A percentile compares a stretch with the other conserved stretches of the same genome.
phyloP scores from a whole-genome alignment of 2,797 vertebrate species.

The Okamejei kenojei region DNA sequence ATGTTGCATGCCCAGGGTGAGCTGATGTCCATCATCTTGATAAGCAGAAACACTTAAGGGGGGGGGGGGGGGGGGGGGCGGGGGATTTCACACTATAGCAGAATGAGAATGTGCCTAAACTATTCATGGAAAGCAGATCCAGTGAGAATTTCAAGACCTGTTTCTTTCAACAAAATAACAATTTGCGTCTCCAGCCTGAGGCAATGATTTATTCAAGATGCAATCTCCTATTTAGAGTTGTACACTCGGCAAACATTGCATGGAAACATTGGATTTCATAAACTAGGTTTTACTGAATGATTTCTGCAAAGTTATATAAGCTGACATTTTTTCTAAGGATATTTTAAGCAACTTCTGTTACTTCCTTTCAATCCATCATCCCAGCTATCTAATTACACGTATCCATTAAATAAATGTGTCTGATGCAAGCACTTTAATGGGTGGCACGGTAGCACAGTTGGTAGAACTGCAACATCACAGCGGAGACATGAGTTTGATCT shows the following conservation, averaged over 20 bases:
- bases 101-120: conserved; percentile 27
- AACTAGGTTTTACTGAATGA: conserved; percentile 16
- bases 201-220: conserved; percentile 32
- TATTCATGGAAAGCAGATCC: conserved; percentile 30
- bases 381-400: background rate
- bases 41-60: background rate
- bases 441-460: no score
- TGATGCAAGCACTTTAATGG: background rate
- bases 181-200: conserved; percentile 36
- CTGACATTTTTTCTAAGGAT: background rate
- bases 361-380: background rate
- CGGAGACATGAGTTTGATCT: no score
- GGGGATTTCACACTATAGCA: conserved; percentile 7
- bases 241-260: conserved; percentile 28
- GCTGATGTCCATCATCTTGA: conserved; percentile 30
- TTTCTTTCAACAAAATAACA: conserved; percentile 36
- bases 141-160: conserved; percentile 23
- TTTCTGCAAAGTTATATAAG: conserved; percentile 22
- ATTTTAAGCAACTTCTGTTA: background rate
- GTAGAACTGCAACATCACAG: no score
- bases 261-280: conserved; percentile 17
- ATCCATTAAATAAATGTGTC: background rate
- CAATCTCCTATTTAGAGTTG: conserved; percentile 34
- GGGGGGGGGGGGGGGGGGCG: no score
- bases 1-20: background rate